phyloP scores from a whole-genome alignment of 2,113 vertebrate genomes.

The Perca flavescens region DNA sequence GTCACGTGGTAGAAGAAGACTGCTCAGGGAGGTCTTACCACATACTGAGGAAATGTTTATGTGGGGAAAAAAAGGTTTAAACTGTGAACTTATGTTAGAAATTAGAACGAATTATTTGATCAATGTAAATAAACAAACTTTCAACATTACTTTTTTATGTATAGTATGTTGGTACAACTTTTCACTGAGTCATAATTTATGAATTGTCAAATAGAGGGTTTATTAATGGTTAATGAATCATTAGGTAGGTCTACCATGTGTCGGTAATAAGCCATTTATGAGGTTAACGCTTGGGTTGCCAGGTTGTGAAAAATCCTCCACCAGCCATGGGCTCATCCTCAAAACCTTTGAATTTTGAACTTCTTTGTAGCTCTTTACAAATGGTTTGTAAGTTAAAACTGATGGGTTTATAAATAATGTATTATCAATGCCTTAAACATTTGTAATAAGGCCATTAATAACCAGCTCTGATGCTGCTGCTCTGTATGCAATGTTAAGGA shows the following conservation, averaged over 20 bases:
- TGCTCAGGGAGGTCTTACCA: neutral
- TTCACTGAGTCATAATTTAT: neutral
- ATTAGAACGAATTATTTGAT: neutral
- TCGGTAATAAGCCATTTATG: neutral
- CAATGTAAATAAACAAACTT: neutral
- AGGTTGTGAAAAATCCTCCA: neutral
- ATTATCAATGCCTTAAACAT: neutral
- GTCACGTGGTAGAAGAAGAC: conserved; percentile 10
- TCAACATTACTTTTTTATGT: too few species aligned
- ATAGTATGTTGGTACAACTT: neutral
- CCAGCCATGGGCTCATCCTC: neutral
- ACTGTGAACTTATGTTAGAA: neutral
- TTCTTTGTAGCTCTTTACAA: neutral
- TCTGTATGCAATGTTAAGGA: neutral
- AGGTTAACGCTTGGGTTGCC: neutral
- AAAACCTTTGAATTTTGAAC: neutral
- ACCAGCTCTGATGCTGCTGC: neutral
- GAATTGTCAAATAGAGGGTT: neutral
- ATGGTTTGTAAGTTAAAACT: neutral
- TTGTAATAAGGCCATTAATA: neutral
- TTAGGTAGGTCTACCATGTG: neutral
- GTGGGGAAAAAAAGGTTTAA: neutral
- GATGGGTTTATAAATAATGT: neutral
- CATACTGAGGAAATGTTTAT: neutral
- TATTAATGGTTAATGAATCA: neutral